Evolutionary conservation across 2,797 vertebrate genomes (phyloP), one percentile per base, ranked within the genome.

Genomic region (Urophycis tenuis): DNA sequence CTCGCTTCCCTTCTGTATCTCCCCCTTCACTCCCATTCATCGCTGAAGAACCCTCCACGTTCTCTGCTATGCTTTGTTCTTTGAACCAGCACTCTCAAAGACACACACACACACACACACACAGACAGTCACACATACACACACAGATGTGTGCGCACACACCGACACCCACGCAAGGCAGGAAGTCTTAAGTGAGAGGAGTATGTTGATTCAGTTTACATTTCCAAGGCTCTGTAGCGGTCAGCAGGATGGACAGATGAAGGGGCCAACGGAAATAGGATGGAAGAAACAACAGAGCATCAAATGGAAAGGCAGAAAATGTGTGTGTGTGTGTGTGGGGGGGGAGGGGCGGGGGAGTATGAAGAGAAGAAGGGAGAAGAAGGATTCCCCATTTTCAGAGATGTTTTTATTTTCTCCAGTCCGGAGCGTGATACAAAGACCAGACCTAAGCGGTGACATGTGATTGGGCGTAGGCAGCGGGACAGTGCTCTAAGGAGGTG

Each of bases 141-240:
- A 64, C 53, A 64, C n/a, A 29, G 17, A 53, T 1, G 35, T 64
- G 72, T 35, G 76, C 78, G 39, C 67, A 78, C 71, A 79, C 32
- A 75, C 39, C 31, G 29, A 71, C 14, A 53, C 53, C 53, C 75
- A 82, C 78, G 74, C 49, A 7, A 78, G 78, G 81, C 83, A 89
- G 85, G 88, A 88, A 85, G 83, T 88, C 83, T 71, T 71, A 79
- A 79, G 79, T 77, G 87, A 85, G 87, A 88, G 84, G 86, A 90
- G 90, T 88, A 91, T 92, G 89, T 92, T 91, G 89, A 90, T 86
- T 88, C 89, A 89, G 90, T 85, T 86, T 89, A 88, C 69, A 81
- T 89, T 89, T 81, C 89, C 83, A 75, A 78, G 83, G 45, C 81
- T 71, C 79, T 30, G 49, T 80, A 80, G 69, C 79, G 73, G 77